Evolutionary conservation across 2,797 vertebrate genomes (phyloP).

Genomic region (Chelonia mydas): DNA sequence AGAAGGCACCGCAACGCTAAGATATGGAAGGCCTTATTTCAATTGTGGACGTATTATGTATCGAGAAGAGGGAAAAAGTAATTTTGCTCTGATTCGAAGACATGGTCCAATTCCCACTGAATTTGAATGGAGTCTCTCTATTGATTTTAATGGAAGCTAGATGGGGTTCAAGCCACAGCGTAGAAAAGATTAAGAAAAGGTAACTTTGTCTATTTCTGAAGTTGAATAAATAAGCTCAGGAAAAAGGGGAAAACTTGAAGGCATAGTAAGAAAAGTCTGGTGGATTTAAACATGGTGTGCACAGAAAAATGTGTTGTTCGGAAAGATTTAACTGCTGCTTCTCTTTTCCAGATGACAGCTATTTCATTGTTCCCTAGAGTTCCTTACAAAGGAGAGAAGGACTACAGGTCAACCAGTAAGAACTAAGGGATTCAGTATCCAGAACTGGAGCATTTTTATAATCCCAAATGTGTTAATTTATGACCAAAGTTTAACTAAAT

Average conservation of each 20-base stretch:
- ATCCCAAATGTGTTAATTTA: background rate
- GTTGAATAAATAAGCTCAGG: background rate
- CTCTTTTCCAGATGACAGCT: background rate
- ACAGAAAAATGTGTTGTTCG: background rate
- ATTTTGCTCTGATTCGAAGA: background rate
- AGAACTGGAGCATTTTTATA: background rate
- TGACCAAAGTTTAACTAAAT: background rate
- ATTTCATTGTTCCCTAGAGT: background rate
- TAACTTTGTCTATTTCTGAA: background rate
- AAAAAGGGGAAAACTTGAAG: background rate
- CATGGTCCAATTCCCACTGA: background rate
- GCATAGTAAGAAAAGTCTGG: background rate
- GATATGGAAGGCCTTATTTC: background rate
- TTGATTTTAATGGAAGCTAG: background rate
- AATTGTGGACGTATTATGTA: background rate
- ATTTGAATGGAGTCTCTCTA: background rate
- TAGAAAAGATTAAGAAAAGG: background rate
- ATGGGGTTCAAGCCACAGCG: background rate
- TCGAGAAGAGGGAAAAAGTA: background rate
- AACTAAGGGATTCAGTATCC: background rate
- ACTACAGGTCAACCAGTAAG: background rate
- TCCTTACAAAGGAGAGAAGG: background rate
- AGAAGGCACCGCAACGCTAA: background rate
- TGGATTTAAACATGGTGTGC: background rate
- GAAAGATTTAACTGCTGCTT: background rate